phyloP scores from a whole-genome alignment of 2,797 vertebrate genomes.

The Microctenopoma steveboyesi region DNA sequence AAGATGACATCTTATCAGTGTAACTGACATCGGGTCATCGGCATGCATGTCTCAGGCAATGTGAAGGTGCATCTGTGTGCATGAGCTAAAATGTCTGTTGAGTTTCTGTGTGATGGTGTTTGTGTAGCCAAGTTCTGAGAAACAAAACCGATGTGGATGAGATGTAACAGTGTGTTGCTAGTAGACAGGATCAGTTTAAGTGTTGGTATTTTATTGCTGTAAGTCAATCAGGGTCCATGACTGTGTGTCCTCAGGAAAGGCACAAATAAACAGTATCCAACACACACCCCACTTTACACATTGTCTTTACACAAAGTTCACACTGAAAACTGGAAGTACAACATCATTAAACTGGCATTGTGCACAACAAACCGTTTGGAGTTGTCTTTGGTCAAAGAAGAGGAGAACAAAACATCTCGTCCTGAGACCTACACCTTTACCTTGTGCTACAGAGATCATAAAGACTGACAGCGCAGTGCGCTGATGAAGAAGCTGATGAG shows the following conservation, averaged over 20 bases:
- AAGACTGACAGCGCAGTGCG: not conserved
- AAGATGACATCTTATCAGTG: not conserved
- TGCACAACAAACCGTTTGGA: not conserved
- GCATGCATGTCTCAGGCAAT: constrained; percentile 29
- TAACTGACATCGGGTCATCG: constrained; percentile 5
- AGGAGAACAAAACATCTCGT: constrained; percentile 23
- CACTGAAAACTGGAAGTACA: not conserved
- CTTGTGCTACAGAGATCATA: fast-evolving
- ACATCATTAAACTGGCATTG: not conserved
- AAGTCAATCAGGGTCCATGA: constrained; percentile 31
- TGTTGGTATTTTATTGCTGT: constrained; percentile 32
- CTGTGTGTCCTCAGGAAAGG: constrained; percentile 25
- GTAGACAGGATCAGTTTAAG: not conserved
- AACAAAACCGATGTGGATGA: constrained; percentile 5
- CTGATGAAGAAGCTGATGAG: not conserved
- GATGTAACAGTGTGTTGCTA: constrained; percentile 4
- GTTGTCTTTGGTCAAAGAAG: constrained; percentile 25
- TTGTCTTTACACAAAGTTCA: not conserved
- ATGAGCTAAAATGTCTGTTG: constrained; percentile 6
- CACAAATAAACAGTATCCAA: constrained; percentile 67
- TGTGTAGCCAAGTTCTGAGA: not conserved
- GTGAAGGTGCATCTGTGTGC: constrained; percentile 39
- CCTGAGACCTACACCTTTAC: not conserved
- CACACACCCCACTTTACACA: not conserved
- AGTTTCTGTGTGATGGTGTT: not conserved